These are phyloP conservation scores for Drosophila falleni DNA, from an alignment of 2,888 invertebrate species.

Conservation along the genomic window DNA sequence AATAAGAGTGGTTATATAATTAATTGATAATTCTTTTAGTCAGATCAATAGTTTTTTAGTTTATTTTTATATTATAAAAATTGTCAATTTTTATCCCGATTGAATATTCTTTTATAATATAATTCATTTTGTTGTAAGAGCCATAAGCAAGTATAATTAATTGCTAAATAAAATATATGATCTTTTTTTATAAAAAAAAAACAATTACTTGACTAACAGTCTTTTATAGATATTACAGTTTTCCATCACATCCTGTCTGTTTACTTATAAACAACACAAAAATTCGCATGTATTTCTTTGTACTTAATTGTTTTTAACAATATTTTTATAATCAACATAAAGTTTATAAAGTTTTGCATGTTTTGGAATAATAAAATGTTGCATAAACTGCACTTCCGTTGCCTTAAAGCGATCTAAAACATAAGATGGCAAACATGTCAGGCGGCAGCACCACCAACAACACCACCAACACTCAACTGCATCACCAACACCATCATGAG, in stretches of 20 bases:
- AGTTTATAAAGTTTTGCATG: constrained; percentile 37
- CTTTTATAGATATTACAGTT: not conserved
- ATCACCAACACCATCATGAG: constrained; percentile 18
- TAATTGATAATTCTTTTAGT: no score
- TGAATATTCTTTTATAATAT: no score
- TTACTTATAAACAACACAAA: not conserved
- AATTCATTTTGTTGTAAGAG: no score
- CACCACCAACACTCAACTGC: not conserved
- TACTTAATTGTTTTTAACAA: constrained; percentile 6
- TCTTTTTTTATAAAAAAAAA: no score
- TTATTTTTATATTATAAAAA: no score
- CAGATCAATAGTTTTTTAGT: no score
- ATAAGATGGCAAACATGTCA: constrained; percentile 38
- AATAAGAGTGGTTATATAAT: no score
- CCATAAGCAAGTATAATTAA: no score
- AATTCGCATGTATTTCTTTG: not conserved
- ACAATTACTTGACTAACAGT: no score
- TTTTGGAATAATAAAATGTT: constrained; percentile 43
- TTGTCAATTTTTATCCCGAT: no score
- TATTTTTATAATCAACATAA: constrained; percentile 39
- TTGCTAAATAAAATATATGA: no score
- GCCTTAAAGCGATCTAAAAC: constrained; percentile 55
- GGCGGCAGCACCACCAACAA: constrained; percentile 12
- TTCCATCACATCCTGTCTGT: not conserved
- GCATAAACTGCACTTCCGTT: constrained; percentile 67